Evolutionary conservation across 2,888 invertebrate genomes (phyloP), one percentile per base, ranked within the genome.

Genomic region (Cecidostiba fungosa): DNA sequence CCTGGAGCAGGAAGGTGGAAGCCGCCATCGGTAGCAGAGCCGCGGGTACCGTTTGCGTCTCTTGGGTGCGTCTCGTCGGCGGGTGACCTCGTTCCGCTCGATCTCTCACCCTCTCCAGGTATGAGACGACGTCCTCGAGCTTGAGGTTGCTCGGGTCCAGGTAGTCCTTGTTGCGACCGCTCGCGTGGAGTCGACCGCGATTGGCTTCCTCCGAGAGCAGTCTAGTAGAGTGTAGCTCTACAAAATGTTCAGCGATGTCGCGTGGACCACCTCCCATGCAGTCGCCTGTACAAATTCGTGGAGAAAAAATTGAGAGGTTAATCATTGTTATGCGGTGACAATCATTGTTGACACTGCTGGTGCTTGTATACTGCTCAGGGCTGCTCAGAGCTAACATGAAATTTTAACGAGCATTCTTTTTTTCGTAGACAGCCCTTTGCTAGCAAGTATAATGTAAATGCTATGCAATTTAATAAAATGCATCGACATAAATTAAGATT

Each of bases 191-290:
- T 12, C 84, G 39, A 16, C 47, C 62, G 0, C 83, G 80, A 88
- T 39, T 26, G 29, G 86, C 87, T 84, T 92, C 92, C 43, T 92
- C 92, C 6, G 82, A 87, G 4, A 91, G 85, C 26, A 92, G 88
- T 26, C 93, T 89, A 16, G 93, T 89, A 32, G 91, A 91, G 83
- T 93, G 93, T 8, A 91, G 87, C 66, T 93, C 93, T 79, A 92
- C 89, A 62, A 92, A 93, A 54, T 93, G 93, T 47, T 93, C 93
- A 23, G 92, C 93, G 3, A 92, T 88, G 72, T 93, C 93, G 2
- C 93, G 91, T 1, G 93, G 92, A 14, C 92, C 92, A 1, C 92
- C 92, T 5, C 90, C 90, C 90, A 92, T 91, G 66, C 92, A 89
- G 47, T 93, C 92, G 47, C 93, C 93, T 93, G 87, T 50, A 29